Percentiles rank a stretch among this genome's conserved stretches.
Conservation (phyloP, 2,113 vertebrate species). For the Chiloscyllium plagiosum region DNA sequence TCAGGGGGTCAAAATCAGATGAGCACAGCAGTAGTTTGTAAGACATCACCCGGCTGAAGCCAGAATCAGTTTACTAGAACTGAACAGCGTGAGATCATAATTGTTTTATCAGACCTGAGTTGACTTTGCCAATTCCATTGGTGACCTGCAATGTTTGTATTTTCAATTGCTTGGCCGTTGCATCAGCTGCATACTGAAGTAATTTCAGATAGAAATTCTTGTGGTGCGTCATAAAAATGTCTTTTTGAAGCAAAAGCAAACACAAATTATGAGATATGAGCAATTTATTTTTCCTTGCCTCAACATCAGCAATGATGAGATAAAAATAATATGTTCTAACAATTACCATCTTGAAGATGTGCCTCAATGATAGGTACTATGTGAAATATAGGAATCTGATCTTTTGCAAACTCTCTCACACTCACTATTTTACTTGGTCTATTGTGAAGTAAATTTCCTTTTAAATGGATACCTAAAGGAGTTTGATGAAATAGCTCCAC, state of each 20-base stretch:
- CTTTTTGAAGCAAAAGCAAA: slow-evolving; percentile 43
- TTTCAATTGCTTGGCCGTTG: slow-evolving; percentile 44
- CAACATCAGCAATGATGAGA: not conserved
- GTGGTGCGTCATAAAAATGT: slow-evolving; percentile 51
- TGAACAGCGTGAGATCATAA: not conserved
- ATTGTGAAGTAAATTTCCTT: not conserved
- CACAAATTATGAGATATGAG: slow-evolving; percentile 39
- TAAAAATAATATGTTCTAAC: not conserved
- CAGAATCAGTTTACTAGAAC: not conserved
- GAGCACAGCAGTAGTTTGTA: not conserved
- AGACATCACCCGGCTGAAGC: not conserved
- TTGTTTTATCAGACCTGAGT: not conserved
- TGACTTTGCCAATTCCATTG: not conserved
- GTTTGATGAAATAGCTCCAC: not conserved
- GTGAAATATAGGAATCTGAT: not conserved
- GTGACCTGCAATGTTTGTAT: not conserved
- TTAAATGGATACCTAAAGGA: not conserved
- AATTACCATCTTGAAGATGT: not conserved
- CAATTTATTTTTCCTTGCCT: slow-evolving; percentile 1
- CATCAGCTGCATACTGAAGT: slow-evolving; percentile 54
- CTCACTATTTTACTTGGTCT: not conserved
- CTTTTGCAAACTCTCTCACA: not conserved
- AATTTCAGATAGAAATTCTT: slow-evolving; percentile 55
- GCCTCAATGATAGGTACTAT: not conserved
- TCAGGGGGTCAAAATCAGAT: not conserved